phyloP scores from a whole-genome alignment of 1,140 invertebrate genomes.

The Drusus annulatus region DNA sequence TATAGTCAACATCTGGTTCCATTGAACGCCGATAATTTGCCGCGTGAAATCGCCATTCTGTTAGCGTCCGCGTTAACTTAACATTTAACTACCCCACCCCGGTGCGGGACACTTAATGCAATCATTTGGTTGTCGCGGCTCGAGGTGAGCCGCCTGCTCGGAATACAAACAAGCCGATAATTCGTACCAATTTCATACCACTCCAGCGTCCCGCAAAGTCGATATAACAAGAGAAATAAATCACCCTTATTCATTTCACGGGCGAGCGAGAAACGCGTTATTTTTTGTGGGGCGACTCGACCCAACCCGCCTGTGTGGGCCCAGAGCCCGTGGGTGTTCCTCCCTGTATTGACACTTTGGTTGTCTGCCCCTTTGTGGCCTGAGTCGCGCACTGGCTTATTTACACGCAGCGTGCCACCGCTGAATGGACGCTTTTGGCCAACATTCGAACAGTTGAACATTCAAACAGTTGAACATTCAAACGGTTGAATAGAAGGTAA shows the following conservation, averaged over 20 bases:
- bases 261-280: slow-evolving; percentile 36
- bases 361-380: slow-evolving; percentile 47
- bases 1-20: slow-evolving; percentile 17
- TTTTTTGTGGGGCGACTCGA: slow-evolving; percentile 15
- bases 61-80: slow-evolving; percentile 3
- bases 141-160: not conserved
- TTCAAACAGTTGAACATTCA: not conserved
- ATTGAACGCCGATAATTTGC: slow-evolving; percentile 41
- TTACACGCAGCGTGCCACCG: slow-evolving; percentile 43
- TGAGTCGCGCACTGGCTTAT: slow-evolving; percentile 50
- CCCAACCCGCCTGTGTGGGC: slow-evolving; percentile 20
- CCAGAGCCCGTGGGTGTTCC: slow-evolving; percentile 50
- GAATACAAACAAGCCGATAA: slow-evolving; percentile 54
- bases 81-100: not conserved
- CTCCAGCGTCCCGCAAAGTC: slow-evolving; percentile 24
- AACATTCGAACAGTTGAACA: not conserved
- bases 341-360: slow-evolving; percentile 42
- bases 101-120: slow-evolving; percentile 13
- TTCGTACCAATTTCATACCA: slow-evolving; percentile 47
- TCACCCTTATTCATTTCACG: slow-evolving; percentile 57
- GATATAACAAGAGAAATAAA: slow-evolving; percentile 49
- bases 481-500: not conserved
- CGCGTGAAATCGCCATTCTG: slow-evolving; percentile 36
- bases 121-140: not conserved
- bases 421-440: slow-evolving; percentile 23